Conservation (phyloP, 2,888 invertebrate species). For the Electrophaes corylata region DNA sequence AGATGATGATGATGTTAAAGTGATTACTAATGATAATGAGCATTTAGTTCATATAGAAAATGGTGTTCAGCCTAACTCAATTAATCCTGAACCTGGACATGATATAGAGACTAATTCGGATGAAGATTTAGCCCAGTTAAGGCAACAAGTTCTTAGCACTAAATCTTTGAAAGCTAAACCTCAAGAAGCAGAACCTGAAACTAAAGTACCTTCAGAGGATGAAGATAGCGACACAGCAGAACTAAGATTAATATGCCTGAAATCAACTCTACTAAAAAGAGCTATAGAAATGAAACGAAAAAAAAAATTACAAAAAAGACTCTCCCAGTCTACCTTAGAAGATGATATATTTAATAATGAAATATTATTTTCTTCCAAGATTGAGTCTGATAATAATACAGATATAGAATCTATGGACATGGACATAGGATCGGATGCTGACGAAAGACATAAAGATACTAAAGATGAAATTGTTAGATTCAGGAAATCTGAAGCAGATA, state of each 20-base stretch:
- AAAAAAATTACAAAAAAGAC: conserved; percentile 66
- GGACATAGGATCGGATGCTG: conserved; percentile 78
- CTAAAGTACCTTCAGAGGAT: conserved; percentile 66
- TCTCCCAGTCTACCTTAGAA: conserved; percentile 64
- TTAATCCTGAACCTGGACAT: conserved; percentile 25
- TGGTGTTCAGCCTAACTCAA: conserved; percentile 26
- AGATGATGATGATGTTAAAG: conserved; percentile 37
- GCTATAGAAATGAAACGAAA: conserved; percentile 84
- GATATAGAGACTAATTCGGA: conserved; percentile 64
- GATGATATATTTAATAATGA: conserved; percentile 57
- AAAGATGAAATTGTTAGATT: conserved; percentile 33
- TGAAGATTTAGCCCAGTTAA: conserved; percentile 74
- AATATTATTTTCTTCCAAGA: conserved; percentile 45
- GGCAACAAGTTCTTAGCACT: conserved; percentile 76
- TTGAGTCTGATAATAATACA: conserved; percentile 68
- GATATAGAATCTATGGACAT: conserved; percentile 81
- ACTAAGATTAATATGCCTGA: conserved; percentile 86
- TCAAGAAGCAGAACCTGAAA: conserved; percentile 26
- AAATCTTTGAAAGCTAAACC: conserved; percentile 56
- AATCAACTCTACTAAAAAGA: conserved; percentile 87
- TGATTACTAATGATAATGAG: conserved; percentile 15
- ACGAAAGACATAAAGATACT: conserved; percentile 65
- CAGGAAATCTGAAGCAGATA: conserved; percentile 30
- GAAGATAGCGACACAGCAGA: conserved; percentile 86
- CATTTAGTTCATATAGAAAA: conserved; percentile 8